These are phyloP conservation scores for Phragmatobia fuliginosa DNA, from an alignment of 2,888 invertebrate species.

Conservation along the genomic window DNA sequence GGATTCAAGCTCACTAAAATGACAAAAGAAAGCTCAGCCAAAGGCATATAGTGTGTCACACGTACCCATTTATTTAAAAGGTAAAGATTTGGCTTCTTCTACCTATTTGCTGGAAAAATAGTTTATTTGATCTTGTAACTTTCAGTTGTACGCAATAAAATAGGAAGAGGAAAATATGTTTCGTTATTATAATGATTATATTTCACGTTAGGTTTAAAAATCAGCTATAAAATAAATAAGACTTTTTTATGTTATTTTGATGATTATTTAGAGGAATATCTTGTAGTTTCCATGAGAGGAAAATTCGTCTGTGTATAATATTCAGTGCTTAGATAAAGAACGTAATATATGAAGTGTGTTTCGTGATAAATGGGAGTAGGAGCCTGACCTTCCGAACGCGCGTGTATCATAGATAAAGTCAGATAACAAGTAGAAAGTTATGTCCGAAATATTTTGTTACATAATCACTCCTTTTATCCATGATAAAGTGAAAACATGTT, in stretches of 20 bases:
- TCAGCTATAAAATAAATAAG: conserved; percentile 32
- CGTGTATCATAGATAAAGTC: conserved; percentile 22
- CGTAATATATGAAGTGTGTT: conserved; percentile 34
- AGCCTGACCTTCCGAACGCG: conserved; percentile 23
- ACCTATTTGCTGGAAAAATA: not conserved
- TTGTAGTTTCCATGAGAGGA: not conserved
- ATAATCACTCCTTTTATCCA: conserved; percentile 23
- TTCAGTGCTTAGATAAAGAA: conserved; percentile 7
- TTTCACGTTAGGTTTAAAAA: conserved; percentile 11
- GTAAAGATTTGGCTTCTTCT: not conserved
- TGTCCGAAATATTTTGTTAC: conserved; percentile 37
- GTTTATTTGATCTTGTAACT: not conserved
- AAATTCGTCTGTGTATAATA: conserved; percentile 29
- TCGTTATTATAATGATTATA: conserved; percentile 33
- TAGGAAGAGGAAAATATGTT: conserved; percentile 5
- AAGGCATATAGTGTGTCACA: conserved; percentile 11
- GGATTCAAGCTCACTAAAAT: conserved; percentile 26
- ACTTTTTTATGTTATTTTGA: conserved; percentile 7
- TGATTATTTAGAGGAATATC: conserved; percentile 17
- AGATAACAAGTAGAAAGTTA: conserved; percentile 32
- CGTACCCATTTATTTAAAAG: conserved; percentile 16
- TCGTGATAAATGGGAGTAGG: conserved; percentile 37
- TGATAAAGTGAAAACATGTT: conserved; percentile 34
- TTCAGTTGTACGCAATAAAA: conserved; percentile 19
- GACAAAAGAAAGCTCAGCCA: conserved; percentile 34